A percentile compares a stretch with the other conserved stretches of the same genome.
These are phyloP conservation scores for Catocala sponsa DNA, from an alignment of 2,888 invertebrate species.

Conservation along the genomic window DNA sequence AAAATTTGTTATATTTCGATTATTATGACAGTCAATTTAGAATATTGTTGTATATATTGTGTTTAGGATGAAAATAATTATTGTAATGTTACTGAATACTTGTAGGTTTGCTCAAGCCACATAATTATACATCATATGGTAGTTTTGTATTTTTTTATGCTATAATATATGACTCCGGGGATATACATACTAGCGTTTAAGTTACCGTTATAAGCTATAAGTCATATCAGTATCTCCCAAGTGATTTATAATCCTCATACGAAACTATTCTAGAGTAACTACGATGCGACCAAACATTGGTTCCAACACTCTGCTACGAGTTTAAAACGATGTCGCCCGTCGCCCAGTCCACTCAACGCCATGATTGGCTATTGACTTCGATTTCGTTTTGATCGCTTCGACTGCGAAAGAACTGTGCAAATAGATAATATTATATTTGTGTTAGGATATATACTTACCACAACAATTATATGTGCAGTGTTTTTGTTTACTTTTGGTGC, in stretches of 20 bases:
- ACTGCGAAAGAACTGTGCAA: too few relatives aligned
- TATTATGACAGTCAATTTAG: slow-evolving; percentile 22
- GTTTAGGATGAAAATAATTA: slow-evolving; percentile 24
- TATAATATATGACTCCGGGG: slow-evolving; percentile 29
- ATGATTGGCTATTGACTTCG: too few relatives aligned
- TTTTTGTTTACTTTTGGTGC: slow-evolving; percentile 15
- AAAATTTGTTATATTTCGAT: slow-evolving; percentile 18
- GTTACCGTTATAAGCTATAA: slow-evolving; percentile 31
- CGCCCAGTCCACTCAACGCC: too few relatives aligned
- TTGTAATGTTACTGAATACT: slow-evolving; percentile 29
- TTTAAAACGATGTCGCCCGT: too few relatives aligned
- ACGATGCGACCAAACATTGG: too few relatives aligned
- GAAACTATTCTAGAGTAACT: too few relatives aligned
- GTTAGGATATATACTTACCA: background rate
- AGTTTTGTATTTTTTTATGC: slow-evolving; percentile 26
- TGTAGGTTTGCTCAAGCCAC: slow-evolving; percentile 50
- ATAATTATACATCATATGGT: slow-evolving; percentile 36
- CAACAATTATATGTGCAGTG: background rate
- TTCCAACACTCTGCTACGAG: too few relatives aligned
- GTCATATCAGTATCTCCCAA: slow-evolving; percentile 1
- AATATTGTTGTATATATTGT: slow-evolving; percentile 38
- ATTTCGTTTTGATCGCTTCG: too few relatives aligned
- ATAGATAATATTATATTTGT: too few relatives aligned
- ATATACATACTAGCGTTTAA: slow-evolving; percentile 20
- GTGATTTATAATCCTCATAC: too few relatives aligned